A percentile compares a stretch with the other conserved stretches of the same genome.
Evolutionary conservation across 2,113 vertebrate genomes (phyloP).

Genomic region (Anolis carolinensis): DNA sequence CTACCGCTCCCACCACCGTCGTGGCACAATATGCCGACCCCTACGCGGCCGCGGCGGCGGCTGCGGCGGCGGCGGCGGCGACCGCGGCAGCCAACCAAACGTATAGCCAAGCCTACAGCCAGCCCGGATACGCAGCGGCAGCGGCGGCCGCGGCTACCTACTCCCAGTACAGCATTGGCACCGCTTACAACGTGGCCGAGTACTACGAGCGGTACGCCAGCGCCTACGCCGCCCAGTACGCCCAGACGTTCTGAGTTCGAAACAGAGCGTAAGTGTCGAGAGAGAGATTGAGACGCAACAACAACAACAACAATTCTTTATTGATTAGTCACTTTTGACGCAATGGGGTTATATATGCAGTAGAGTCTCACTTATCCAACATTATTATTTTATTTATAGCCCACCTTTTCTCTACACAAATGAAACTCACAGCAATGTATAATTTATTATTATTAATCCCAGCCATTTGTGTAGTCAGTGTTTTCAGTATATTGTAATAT

Average conservation of each 20-base stretch:
- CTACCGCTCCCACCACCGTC: conserved; percentile 54
- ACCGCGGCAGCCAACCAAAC: conserved; percentile 45
- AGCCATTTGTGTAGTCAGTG: too few relatives aligned
- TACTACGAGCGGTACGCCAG: conserved; percentile 75
- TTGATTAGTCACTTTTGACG: too few relatives aligned
- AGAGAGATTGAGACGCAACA: neutral
- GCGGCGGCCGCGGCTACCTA: conserved; percentile 50
- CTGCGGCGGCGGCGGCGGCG: neutral
- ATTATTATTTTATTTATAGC: too few relatives aligned
- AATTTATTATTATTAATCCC: too few relatives aligned
- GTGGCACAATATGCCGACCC: conserved; percentile 55
- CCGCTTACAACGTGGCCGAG: conserved; percentile 71
- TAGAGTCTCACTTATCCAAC: too few relatives aligned
- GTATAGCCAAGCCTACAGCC: conserved; percentile 53
- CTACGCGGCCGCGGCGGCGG: conserved; percentile 10
- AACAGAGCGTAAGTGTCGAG: neutral
- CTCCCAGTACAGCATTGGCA: conserved; percentile 67
- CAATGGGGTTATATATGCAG: too few relatives aligned
- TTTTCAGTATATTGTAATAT: too few relatives aligned
- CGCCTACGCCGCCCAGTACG: conserved; percentile 61
- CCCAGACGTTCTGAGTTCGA: conserved; percentile 47
- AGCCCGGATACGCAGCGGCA: conserved; percentile 27
- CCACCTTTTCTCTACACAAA: too few relatives aligned
- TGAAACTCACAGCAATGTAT: too few relatives aligned
- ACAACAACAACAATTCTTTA: too few relatives aligned